Base-by-base conservation (phyloP, 2,888 invertebrate genomes). In the Marasmarcha lunaedactyla region DNA sequence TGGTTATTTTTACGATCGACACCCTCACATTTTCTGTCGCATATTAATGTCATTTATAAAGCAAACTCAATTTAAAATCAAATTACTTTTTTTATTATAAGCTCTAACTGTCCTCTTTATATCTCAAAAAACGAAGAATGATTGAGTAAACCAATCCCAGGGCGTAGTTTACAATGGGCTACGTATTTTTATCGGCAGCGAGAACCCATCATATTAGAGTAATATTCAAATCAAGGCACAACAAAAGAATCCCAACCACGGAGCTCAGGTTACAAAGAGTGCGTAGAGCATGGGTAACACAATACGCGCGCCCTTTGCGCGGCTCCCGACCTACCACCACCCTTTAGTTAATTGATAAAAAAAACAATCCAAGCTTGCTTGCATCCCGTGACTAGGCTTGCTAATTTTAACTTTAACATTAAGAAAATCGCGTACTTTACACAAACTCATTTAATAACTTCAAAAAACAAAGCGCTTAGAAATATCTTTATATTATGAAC, bases 181-280 rank as follows among this genome's bases (percentile, higher is more conserved):
- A 4, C 44, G 46, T 46, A 50, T 54, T 55, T 52, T 54, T 52
- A 66, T 66, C 65, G 66, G 68, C 55, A 60, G 55, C 59, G 52
- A 57, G 59, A 57, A 56, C 63, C 64, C 64, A 66, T 70, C 69
- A 63, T 61, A 70, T 71, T 70, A 66, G 65, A 67, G 70, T 67
- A 68, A 77, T 77, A 81, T 78, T 81, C 71, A 78, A 77, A 78
- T 77, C 61, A 62, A 63, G 61, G 57, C 58, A 57, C 62, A 68
- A 77, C 74, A 79, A 78, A 77, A 69, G 77, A 71, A 68, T 70
- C 67, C 69, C 69, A 67, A 67, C 55, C 63, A 50, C 52, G 57
- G 9, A 34, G 69, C 62, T 77, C 71, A 61, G 56, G 67, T 79
- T 78, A 68, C 77, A 71, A 68, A 70, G 69, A 72, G 68, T 70